Percentiles rank a stretch among this genome's conserved stretches.
These are phyloP conservation scores for Lophotriccus pileatus DNA, from an alignment of 2,797 vertebrate genomes.

Conservation along the genomic window DNA sequence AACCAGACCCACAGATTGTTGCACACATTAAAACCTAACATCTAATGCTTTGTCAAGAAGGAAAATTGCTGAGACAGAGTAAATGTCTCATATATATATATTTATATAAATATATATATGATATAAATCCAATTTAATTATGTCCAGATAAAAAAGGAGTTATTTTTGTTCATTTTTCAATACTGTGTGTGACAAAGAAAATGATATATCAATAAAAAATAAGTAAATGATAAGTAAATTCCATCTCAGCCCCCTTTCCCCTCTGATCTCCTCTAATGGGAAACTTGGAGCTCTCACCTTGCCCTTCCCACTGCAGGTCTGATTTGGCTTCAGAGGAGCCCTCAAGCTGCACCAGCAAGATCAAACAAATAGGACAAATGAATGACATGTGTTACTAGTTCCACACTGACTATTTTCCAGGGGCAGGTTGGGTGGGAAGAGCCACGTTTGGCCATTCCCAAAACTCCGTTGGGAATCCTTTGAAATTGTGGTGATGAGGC, in stretches of 20 bases:
- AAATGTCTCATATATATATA: neutral
- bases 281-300: neutral
- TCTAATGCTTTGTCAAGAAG: neutral
- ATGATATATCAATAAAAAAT: neutral
- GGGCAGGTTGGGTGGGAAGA: fast-evolving
- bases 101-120: too few species aligned
- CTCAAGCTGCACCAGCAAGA: neutral
- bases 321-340: neutral
- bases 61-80: neutral
- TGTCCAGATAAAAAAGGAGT: neutral
- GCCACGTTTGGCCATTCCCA: neutral
- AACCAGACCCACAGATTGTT: fast-evolving
- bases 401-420: fast-evolving
- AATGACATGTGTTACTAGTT: neutral
- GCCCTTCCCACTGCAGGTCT: neutral
- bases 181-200: neutral
- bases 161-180: neutral
- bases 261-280: neutral
- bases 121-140: neutral
- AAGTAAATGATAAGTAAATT: neutral
- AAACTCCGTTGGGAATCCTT: neutral
- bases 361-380: neutral
- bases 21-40: neutral
- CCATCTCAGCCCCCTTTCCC: neutral
- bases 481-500: fast-evolving